These are phyloP conservation scores for Thamnophis sirtalis DNA, from an alignment of 2,113 vertebrate genomes.

Conservation along the genomic window DNA sequence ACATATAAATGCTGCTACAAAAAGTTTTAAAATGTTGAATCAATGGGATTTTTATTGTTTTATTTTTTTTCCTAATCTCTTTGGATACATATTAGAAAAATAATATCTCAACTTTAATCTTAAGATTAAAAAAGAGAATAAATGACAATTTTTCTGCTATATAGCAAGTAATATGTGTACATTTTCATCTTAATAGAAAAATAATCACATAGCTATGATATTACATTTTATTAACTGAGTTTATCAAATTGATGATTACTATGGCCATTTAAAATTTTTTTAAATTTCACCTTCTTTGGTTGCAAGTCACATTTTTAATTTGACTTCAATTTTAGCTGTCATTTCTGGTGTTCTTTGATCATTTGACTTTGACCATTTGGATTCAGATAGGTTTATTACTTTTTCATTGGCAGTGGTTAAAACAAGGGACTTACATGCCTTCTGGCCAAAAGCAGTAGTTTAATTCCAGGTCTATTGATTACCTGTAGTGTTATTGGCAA, in stretches of 20 bases:
- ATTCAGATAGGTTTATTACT: slow-evolving; percentile 23
- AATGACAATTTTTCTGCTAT: slow-evolving; percentile 48
- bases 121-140: slow-evolving; percentile 55
- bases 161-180: slow-evolving; percentile 47
- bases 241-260: slow-evolving; percentile 34
- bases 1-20: slow-evolving; percentile 57
- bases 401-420: slow-evolving; percentile 42
- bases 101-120: slow-evolving; percentile 57
- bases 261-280: slow-evolving; percentile 34
- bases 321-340: slow-evolving; percentile 28
- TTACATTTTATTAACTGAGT: slow-evolving; percentile 57
- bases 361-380: slow-evolving; percentile 38
- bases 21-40: slow-evolving; percentile 61
- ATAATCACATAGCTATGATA: slow-evolving; percentile 28
- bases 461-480: slow-evolving; percentile 82
- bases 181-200: slow-evolving; percentile 61
- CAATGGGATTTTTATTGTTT: slow-evolving; percentile 57
- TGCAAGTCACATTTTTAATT: slow-evolving; percentile 27
- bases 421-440: slow-evolving; percentile 64
- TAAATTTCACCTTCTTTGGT: slow-evolving; percentile 3
- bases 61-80: slow-evolving; percentile 44
- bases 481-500: slow-evolving; percentile 77
- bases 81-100: slow-evolving; percentile 59
- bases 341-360: slow-evolving; percentile 12
- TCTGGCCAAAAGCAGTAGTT: slow-evolving; percentile 66